phyloP scores from a whole-genome alignment of 2,797 vertebrate genomes.

The Leucoraja ocellata region DNA sequence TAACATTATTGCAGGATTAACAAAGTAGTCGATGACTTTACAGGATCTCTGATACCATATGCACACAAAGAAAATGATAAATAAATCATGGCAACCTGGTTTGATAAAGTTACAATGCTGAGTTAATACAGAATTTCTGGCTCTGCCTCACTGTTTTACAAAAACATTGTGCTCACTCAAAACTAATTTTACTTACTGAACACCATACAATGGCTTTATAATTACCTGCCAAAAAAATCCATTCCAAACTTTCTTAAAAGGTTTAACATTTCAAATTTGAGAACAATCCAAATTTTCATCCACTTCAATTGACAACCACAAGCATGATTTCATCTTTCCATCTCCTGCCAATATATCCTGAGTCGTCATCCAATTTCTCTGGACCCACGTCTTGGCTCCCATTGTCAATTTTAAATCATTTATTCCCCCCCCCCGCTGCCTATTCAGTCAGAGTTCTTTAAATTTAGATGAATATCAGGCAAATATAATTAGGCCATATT shows the following conservation, averaged over 20 bases:
- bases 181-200: neutral
- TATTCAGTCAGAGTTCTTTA: neutral
- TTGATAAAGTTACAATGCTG: neutral
- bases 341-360: neutral
- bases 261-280: neutral
- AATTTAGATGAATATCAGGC: neutral
- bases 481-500: too few species aligned
- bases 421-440: neutral
- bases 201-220: neutral
- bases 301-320: slow-evolving; percentile 4
- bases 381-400: neutral
- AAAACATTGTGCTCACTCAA: neutral
- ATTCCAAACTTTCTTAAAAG: neutral
- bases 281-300: neutral
- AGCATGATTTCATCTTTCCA: neutral
- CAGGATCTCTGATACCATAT: neutral
- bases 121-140: neutral
- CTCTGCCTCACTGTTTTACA: neutral
- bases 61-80: neutral
- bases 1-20: neutral
- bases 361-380: neutral
- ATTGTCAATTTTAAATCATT: neutral
- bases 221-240: neutral
- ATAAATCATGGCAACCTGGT: neutral
- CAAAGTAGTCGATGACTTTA: neutral